These are phyloP conservation scores for Esox masquinongy DNA, from an alignment of 2,797 vertebrate genomes.

Conservation along the genomic window DNA sequence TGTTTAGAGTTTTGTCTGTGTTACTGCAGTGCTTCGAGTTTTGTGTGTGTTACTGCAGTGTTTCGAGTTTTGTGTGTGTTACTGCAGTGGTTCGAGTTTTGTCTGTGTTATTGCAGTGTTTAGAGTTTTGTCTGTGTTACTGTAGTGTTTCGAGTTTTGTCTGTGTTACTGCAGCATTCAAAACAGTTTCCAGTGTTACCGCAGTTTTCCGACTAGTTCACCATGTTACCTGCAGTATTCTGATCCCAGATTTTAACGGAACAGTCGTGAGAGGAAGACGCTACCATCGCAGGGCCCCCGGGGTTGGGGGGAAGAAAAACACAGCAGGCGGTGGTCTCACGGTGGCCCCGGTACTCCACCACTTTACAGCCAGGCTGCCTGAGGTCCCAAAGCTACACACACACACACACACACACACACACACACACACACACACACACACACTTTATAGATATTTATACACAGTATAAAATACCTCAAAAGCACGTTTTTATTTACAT, in stretches of 20 bases:
- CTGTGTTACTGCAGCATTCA: no score
- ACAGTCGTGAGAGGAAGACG: constrained; percentile 87
- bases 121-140: no score
- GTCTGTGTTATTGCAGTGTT: no score
- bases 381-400: constrained; percentile 90
- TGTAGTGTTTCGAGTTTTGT: no score
- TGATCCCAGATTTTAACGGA: constrained; percentile 91
- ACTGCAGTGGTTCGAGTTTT: no score
- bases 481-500: no score
- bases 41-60: no score
- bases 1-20: no score
- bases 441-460: background rate
- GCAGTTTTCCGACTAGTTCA: background rate
- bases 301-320: constrained; percentile 80
- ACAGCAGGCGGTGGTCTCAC: constrained; percentile 86
- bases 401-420: constrained; percentile 20
- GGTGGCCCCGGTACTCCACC: constrained; percentile 88
- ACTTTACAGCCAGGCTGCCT: constrained; percentile 84
- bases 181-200: no score
- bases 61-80: no score
- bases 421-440: constrained; percentile 32
- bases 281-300: constrained; percentile 69
- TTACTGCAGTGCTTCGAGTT: no score
- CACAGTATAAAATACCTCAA: no score
- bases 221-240: constrained; percentile 84